These are phyloP conservation scores for Pteronotus mesoamericanus DNA, from an alignment of 2,797 vertebrate species.

Conservation along the genomic window DNA sequence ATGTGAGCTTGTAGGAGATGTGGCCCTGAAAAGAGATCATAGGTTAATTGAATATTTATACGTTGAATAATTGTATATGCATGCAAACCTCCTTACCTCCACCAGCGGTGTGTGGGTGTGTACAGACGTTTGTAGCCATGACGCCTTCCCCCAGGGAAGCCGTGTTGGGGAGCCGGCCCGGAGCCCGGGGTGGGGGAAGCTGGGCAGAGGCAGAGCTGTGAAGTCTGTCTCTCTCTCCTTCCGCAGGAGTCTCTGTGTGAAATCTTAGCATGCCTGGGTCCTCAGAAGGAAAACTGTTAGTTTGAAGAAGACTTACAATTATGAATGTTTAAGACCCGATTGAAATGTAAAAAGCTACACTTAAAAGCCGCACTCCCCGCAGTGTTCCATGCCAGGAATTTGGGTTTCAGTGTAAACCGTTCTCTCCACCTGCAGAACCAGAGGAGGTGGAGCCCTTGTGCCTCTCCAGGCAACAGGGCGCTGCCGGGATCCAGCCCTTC, in stretches of 20 bases:
- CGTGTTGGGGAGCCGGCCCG: not conserved
- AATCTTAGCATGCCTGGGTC: not conserved
- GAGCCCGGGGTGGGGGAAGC: not conserved
- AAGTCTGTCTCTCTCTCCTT: not conserved
- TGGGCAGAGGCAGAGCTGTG: not conserved
- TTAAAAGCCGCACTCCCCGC: not conserved
- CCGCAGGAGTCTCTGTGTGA: not conserved
- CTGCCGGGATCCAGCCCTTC: not conserved
- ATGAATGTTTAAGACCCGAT: not conserved
- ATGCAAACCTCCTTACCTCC: not conserved
- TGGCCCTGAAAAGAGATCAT: not conserved
- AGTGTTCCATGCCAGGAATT: not conserved
- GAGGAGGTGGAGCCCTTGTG: not conserved
- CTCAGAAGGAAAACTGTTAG: not conserved
- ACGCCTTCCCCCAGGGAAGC: not conserved
- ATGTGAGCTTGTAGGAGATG: not conserved
- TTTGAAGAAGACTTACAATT: not conserved
- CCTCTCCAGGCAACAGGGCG: not conserved
- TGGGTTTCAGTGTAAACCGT: not conserved
- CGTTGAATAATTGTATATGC: not conserved
- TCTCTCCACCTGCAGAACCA: not conserved
- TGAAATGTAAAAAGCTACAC: not conserved
- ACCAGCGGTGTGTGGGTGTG: not conserved
- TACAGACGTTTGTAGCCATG: not conserved
- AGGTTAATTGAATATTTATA: not conserved